These are phyloP conservation scores for Enteromius treurensis DNA, from an alignment of 2,797 vertebrate species.

Conservation along the genomic window DNA sequence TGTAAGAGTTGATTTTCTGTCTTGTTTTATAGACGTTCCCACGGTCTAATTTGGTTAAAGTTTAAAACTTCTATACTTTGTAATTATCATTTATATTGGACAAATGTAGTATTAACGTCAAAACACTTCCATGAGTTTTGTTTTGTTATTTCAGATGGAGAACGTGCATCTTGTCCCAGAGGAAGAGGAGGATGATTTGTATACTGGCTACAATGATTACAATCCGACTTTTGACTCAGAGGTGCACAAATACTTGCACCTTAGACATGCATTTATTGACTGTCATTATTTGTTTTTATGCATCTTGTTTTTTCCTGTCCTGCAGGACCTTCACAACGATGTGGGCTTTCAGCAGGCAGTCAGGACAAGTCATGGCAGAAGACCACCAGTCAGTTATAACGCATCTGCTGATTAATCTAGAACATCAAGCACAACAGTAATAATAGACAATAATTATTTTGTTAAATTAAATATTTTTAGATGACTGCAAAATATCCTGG, in stretches of 20 bases:
- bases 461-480: conserved; percentile 66
- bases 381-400: conserved; percentile 84
- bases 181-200: conserved; percentile 94
- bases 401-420: not conserved
- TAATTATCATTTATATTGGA: not conserved
- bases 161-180: conserved; percentile 85
- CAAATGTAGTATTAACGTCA: not conserved
- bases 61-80: not conserved
- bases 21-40: not conserved
- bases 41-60: not conserved
- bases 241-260: conserved; percentile 71
- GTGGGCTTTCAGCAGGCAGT: conserved; percentile 91
- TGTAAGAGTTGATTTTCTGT: not conserved
- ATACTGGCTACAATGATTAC: conserved; percentile 97
- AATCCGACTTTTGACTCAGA: conserved; percentile 93
- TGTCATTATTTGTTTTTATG: not conserved
- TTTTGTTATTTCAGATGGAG: conserved; percentile 77
- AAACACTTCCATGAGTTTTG: not conserved
- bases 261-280: not conserved
- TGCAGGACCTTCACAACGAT: conserved; percentile 94
- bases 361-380: conserved; percentile 92
- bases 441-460: not conserved
- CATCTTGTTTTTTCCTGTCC: not conserved
- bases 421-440: not conserved
- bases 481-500: conserved; percentile 90